Evolutionary conservation across 1,140 invertebrate genomes (phyloP), one percentile per base, ranked within the genome.

Genomic region (Drosophila yakuba): DNA sequence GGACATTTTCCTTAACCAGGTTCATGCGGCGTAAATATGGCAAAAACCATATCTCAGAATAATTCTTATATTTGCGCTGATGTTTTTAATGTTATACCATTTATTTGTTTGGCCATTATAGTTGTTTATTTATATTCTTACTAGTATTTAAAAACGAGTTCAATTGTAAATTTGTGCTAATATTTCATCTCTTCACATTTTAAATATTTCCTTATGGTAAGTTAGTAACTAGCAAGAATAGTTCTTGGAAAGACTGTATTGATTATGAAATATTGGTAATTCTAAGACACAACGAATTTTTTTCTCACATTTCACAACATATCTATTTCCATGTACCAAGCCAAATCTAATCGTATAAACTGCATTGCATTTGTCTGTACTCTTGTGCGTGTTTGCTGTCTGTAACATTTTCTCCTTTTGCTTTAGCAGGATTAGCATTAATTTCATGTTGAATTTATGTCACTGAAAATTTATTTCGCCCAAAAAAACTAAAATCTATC

Each of bases 11-110:
- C 55, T 43, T 36, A 48, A 6, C 14, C 3, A 12, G 44, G 45
- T 74, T 63, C 56, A 55, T 63, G 38, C 57, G 5, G 25, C 20
- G 20, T 12, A 72, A 52, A 44, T 44, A 14, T 15, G 28, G 35
- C 3, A 12, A 38, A n/a, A 14, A 47, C 25, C 10, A 47, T 15
- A 32, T 32, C 32, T 32, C 32, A 32, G 2, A 8, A 2, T 32
- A 7, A 48, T 48, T 23, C 12, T 4, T 14, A 47, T 6, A 25
- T 25, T 25, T 6, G 32, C 32, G 2, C 32, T 32, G 8, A 32
- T 8, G 7, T 20, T 20, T 1, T 20, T 2, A 1, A 20, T 20
- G 20, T 7, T 32, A 32, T 23, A 23, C 23, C 6, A 32, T 7
- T 8, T 8, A 32, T 32, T 8, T 32, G 28, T 32, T 32, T 28